Percentiles rank a stretch among this genome's conserved stretches.
Evolutionary conservation across 2,797 vertebrate species (phyloP).

Genomic region (Clamator glandarius): DNA sequence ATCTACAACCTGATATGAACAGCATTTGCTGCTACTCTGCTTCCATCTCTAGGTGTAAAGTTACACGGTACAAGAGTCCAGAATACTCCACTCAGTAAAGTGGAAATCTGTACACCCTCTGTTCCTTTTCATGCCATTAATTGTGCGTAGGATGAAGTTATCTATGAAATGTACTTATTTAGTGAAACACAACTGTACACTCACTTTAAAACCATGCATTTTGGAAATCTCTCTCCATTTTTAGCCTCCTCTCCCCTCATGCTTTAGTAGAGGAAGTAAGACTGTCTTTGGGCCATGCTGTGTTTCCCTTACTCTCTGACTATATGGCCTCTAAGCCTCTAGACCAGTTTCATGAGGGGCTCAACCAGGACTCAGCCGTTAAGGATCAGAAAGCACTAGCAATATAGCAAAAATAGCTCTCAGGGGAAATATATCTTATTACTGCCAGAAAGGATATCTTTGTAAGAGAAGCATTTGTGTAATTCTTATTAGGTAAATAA

Average conservation of each 20-base stretch:
- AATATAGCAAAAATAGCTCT: slow-evolving; percentile 47
- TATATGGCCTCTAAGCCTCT: background rate
- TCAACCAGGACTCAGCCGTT: background rate
- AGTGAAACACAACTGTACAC: background rate
- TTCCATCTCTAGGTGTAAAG: slow-evolving; percentile 54
- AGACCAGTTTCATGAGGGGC: background rate
- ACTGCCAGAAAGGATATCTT: slow-evolving; percentile 48
- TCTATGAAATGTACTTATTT: background rate
- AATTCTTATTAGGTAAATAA: slow-evolving; percentile 58
- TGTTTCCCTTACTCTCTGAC: background rate
- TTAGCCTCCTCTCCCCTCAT: background rate
- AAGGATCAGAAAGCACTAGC: slow-evolving; percentile 52
- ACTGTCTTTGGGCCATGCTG: background rate
- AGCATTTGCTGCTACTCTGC: slow-evolving; percentile 46
- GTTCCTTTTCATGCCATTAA: background rate
- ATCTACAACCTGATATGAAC: slow-evolving; percentile 59
- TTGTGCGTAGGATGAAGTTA: background rate
- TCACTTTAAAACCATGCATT: background rate
- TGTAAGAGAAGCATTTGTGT: slow-evolving; percentile 34
- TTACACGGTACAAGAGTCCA: background rate
- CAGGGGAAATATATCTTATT: slow-evolving; percentile 34
- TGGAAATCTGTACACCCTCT: background rate
- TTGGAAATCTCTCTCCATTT: background rate
- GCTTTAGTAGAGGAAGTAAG: background rate
- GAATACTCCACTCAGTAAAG: background rate